Percentiles rank a stretch among this genome's conserved stretches.
phyloP scores from a whole-genome alignment of 2,113 vertebrate species.

The Pimephales promelas region DNA sequence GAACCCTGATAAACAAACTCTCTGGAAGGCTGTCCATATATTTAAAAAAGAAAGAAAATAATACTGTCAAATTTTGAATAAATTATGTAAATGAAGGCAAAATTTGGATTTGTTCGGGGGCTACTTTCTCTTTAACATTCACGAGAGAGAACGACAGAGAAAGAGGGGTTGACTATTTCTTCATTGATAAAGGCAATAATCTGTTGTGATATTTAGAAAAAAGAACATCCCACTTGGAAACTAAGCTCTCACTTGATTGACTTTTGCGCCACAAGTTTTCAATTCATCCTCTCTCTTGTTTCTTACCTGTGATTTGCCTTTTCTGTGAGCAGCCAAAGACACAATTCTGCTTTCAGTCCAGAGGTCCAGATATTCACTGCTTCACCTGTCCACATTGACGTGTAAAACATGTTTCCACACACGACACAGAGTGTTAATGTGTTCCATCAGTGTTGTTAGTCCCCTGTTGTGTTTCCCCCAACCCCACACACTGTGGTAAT shows the following conservation, averaged over 20 bases:
- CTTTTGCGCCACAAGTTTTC: neutral
- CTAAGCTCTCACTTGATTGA: neutral
- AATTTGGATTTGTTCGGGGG: too few relatives aligned
- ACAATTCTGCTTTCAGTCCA: neutral
- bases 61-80: too few relatives aligned
- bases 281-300: neutral
- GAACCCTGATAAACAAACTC: too few relatives aligned
- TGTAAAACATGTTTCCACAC: neutral
- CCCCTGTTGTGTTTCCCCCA: conserved; percentile 17
- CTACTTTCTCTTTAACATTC: too few relatives aligned
- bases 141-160: too few relatives aligned
- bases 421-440: conserved; percentile 44
- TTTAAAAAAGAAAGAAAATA: too few relatives aligned
- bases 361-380: neutral
- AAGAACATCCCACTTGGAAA: neutral
- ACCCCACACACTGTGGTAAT: conserved; percentile 19
- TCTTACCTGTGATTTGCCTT: neutral
- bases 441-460: conserved; percentile 8
- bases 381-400: neutral
- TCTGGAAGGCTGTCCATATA: too few relatives aligned
- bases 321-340: neutral
- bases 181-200: too few relatives aligned
- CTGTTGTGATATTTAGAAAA: neutral
- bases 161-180: too few relatives aligned
- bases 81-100: too few relatives aligned